phyloP scores from a whole-genome alignment of 2,797 vertebrate species.

The Muscicapa striata region DNA sequence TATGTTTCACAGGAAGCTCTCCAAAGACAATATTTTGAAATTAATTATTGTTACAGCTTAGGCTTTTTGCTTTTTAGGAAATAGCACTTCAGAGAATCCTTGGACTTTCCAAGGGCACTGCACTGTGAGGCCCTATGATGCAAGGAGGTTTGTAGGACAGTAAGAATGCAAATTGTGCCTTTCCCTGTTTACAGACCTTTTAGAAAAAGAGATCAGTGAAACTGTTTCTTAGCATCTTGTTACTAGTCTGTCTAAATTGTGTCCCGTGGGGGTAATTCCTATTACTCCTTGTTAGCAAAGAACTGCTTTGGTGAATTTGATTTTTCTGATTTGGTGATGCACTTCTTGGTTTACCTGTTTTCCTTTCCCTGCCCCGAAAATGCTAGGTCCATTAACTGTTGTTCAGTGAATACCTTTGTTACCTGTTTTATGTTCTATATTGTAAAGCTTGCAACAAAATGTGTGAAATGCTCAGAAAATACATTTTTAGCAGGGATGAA shows the following conservation, averaged over 20 bases:
- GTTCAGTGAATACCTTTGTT: neutral
- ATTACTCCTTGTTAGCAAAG: neutral
- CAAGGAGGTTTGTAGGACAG: neutral
- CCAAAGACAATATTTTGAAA: slow-evolving; percentile 9
- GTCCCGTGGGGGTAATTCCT: neutral
- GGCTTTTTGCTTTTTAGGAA: neutral
- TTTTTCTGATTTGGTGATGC: neutral
- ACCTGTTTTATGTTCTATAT: neutral
- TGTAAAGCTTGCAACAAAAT: neutral
- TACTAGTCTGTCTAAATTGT: neutral
- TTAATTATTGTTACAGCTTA: slow-evolving; percentile 2
- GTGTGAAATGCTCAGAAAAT: neutral
- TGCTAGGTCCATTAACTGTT: neutral
- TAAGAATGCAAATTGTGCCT: neutral
- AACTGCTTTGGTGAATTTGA: neutral
- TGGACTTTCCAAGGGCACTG: neutral
- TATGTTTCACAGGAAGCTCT: neutral
- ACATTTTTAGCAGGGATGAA: neutral
- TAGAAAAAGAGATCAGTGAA: neutral
- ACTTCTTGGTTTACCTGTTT: neutral
- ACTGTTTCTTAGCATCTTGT: neutral
- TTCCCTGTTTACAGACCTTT: neutral
- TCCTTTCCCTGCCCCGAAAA: neutral
- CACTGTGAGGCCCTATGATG: neutral
- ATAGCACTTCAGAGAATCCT: neutral